Evolutionary conservation across 2,797 vertebrate species (phyloP).

Genomic region (Sebastes vulpes): DNA sequence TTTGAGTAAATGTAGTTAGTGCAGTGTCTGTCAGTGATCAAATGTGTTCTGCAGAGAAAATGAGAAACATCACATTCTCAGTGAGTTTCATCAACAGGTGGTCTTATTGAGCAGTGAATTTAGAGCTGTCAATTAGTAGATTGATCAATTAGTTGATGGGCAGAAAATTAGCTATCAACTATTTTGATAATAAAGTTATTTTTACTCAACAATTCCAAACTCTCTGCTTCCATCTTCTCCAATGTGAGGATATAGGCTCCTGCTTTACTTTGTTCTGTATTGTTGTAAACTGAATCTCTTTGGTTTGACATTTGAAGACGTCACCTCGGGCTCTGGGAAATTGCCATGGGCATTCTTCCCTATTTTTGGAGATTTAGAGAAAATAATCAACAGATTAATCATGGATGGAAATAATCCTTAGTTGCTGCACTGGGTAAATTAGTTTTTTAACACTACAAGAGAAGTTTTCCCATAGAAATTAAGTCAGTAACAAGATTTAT

Average conservation of each 20-base stretch:
- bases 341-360: background rate
- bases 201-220: background rate
- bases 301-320: background rate
- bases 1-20: background rate
- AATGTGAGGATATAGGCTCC: background rate
- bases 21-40: background rate
- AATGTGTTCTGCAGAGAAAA: background rate
- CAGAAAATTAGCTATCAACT: background rate
- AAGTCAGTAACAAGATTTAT: background rate
- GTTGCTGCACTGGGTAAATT: background rate
- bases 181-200: background rate
- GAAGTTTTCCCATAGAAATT: background rate
- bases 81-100: background rate
- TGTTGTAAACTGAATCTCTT: background rate
- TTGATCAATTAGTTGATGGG: background rate
- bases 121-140: background rate
- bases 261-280: background rate
- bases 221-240: background rate
- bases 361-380: background rate
- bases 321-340: background rate
- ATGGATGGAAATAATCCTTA: background rate
- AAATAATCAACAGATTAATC: background rate
- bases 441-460: background rate
- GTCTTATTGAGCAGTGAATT: background rate
- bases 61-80: background rate